phyloP scores from a whole-genome alignment of 2,797 vertebrate species.

The Gallinago nigripennis region DNA sequence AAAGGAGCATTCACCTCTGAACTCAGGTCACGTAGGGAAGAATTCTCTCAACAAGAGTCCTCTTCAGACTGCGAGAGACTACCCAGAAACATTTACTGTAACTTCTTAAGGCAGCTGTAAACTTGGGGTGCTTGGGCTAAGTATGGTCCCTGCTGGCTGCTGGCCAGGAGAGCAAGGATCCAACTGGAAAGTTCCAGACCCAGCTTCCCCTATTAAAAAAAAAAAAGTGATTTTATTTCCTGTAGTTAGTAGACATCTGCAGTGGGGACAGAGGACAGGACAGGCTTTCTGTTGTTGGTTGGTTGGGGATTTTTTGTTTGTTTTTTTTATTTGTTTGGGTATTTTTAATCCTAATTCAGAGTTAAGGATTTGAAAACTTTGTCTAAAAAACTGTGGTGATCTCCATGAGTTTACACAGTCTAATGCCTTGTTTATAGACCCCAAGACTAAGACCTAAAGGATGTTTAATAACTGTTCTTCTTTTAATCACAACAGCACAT shows the following conservation, averaged over 20 bases:
- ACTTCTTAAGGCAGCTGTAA: not conserved
- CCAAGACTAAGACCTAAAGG: not conserved
- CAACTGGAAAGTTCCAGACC: not conserved
- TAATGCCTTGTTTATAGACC: not conserved
- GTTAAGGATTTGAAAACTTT: not conserved
- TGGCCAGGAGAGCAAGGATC: not conserved
- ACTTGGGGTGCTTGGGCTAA: not conserved
- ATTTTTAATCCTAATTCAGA: not conserved
- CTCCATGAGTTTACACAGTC: not conserved
- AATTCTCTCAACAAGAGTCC: not conserved
- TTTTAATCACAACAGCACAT: not conserved
- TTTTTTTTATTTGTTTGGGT: not conserved
- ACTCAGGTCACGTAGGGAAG: rapidly evolving
- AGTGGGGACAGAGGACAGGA: not conserved
- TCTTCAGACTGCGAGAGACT: not conserved
- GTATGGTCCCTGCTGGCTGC: not conserved
- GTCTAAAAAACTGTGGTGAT: not conserved
- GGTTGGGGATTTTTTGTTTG: not conserved
- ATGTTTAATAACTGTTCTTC: not conserved
- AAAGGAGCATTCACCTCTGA: not conserved
- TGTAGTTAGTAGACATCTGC: not conserved
- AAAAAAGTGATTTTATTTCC: not conserved
- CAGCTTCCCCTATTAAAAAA: not conserved
- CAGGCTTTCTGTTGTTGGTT: not conserved
- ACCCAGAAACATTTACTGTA: not conserved